phyloP scores from a whole-genome alignment of 1,140 invertebrate genomes.

The Maconellicoccus hirsutus region DNA sequence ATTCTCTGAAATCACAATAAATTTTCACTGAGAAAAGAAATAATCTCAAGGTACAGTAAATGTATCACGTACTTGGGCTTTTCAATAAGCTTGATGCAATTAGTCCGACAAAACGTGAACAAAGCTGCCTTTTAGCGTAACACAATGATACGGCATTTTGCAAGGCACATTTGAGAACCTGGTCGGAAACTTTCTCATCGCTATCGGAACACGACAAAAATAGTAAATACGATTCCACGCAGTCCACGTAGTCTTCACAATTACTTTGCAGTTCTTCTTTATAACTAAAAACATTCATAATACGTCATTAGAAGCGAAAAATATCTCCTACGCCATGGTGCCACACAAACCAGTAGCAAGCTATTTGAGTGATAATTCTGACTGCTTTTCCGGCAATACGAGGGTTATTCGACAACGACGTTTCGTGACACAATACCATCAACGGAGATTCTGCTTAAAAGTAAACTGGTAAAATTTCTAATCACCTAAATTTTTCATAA shows the following conservation, averaged over 20 bases:
- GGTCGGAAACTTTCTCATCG: slow-evolving; percentile 17
- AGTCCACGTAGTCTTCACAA: slow-evolving; percentile 42
- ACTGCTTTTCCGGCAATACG: slow-evolving; percentile 54
- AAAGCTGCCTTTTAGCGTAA: slow-evolving; percentile 32
- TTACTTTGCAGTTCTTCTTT: not conserved
- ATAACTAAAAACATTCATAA: not conserved
- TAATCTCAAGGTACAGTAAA: too few relatives aligned
- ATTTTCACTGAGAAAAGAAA: too few relatives aligned
- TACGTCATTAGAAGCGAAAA: not conserved
- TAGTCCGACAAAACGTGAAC: slow-evolving; percentile 18
- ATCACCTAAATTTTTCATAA: not conserved
- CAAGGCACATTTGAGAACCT: slow-evolving; percentile 45
- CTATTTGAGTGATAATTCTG: slow-evolving; percentile 50
- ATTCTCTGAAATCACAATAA: slow-evolving; percentile 17
- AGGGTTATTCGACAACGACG: slow-evolving; percentile 48
- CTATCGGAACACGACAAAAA: slow-evolving; percentile 34
- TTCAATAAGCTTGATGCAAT: slow-evolving; percentile 17
- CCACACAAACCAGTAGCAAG: slow-evolving; percentile 49
- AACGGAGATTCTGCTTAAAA: slow-evolving; percentile 39
- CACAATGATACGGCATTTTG: slow-evolving; percentile 57
- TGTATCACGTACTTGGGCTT: not conserved
- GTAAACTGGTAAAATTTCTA: slow-evolving; percentile 1
- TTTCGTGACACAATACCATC: slow-evolving; percentile 41
- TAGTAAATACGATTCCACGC: slow-evolving; percentile 58
- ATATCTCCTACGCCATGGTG: too few relatives aligned